A percentile compares a stretch with the other conserved stretches of the same genome.
These are phyloP conservation scores for Cantharis rustica DNA, from an alignment of 2,888 invertebrate genomes.

Conservation along the genomic window DNA sequence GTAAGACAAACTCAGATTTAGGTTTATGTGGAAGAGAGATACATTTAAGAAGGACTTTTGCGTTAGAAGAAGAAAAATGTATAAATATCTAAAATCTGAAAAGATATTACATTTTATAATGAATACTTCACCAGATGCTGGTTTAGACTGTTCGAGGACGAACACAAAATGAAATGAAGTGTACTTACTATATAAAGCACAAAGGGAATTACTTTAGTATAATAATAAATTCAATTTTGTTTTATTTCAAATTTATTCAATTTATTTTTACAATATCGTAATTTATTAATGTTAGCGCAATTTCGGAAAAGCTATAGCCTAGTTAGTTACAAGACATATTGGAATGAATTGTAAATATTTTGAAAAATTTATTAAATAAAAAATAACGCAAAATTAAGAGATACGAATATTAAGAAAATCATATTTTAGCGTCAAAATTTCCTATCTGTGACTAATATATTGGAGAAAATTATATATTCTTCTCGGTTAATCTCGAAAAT, in stretches of 20 bases:
- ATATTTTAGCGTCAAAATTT: background rate
- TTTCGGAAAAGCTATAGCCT: background rate
- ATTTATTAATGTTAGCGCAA: background rate
- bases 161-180: conserved; percentile 27
- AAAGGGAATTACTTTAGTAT: background rate
- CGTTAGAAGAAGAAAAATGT: conserved; percentile 46
- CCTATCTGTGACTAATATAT: background rate
- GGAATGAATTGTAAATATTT: background rate
- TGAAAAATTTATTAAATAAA: too few relatives aligned
- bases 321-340: too few relatives aligned
- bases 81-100: conserved; percentile 46
- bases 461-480: background rate
- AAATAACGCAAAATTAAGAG: too few relatives aligned
- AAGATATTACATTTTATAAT: conserved; percentile 54
- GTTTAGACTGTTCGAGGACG: conserved; percentile 18
- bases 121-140: conserved; percentile 50
- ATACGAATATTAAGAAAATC: too few relatives aligned
- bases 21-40: conserved; percentile 26
- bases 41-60: conserved; percentile 39
- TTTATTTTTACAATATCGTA: background rate
- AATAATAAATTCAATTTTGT: background rate
- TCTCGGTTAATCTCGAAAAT: background rate
- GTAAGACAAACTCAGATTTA: conserved; percentile 31
- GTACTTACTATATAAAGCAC: conserved; percentile 10
- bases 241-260: background rate